These are phyloP conservation scores for Vanessa atalanta DNA, from an alignment of 1,140 invertebrate species.

Conservation along the genomic window DNA sequence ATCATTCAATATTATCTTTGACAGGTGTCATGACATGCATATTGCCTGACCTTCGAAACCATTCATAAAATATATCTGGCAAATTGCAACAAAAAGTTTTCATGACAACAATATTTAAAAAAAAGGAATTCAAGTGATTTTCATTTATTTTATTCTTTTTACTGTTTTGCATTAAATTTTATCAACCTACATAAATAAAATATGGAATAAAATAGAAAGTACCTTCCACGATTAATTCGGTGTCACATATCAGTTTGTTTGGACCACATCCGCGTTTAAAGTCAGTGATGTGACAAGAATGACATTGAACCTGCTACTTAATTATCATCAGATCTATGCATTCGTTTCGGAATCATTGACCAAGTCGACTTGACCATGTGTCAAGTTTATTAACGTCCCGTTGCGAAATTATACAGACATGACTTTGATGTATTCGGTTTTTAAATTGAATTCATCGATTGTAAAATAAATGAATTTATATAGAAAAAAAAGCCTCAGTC, in stretches of 20 bases:
- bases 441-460: neutral
- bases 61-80: no score
- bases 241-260: slow-evolving; percentile 21
- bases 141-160: neutral
- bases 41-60: no score
- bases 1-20: no score
- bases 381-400: neutral
- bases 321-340: slow-evolving; percentile 27
- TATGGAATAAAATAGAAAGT: slow-evolving; percentile 23
- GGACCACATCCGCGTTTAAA: slow-evolving; percentile 29
- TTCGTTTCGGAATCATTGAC: slow-evolving; percentile 12
- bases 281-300: slow-evolving; percentile 21
- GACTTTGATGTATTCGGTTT: neutral
- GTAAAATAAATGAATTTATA: no score
- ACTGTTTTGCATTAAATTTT: neutral
- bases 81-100: neutral
- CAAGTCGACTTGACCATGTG: slow-evolving; percentile 7
- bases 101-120: neutral
- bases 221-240: slow-evolving; percentile 20
- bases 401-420: neutral
- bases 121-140: no score
- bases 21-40: no score
- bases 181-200: slow-evolving; percentile 15
- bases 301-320: slow-evolving; percentile 28
- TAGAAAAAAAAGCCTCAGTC: no score